Base-by-base conservation (phyloP, 2,888 invertebrate species). In the Agrilus mali region DNA sequence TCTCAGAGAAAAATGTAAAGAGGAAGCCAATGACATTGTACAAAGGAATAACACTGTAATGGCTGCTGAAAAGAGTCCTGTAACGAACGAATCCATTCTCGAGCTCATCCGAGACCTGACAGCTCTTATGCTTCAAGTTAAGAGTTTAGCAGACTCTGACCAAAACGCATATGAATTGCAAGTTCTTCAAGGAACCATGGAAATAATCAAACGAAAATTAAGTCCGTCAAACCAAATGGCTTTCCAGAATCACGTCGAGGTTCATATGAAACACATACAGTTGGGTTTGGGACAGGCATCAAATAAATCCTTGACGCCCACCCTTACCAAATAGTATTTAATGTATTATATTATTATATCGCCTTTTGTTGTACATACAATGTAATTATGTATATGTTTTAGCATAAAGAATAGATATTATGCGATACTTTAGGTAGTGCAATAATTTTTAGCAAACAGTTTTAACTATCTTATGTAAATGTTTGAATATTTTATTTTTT, bases 101-200 rank as follows among this genome's bases (percentile, higher is more conserved):
- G 80, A 80, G 49, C 72, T 96, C 43, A 83, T 96, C 15, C 85
- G 87, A 42, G 86, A 88, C 64, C 72, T 96, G 40, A 87, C 92
- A 14, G 90, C 93, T 2, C 73, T 96, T 31, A 81, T 96, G 79
- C 69, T 90, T 39, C 90, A 92, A 73, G 81, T 92, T 1, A 86
- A 86, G 73, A 80, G 80, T 60, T 67, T 78, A 45, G 75, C 85
- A 7, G 83, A 84, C 64, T 82, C 83, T 2, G 84, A 88, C 60
- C 80, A 86, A 61, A 93, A 88, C 65, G 86, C 89, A 2, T 92
- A 90, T 66, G 93, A 95, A 61, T 71, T 94, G 42, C 85, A 86
- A 65, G 86, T 90, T 15, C 70, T 93, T 36, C 88, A 92, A 68
- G 93, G 90, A 15, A 89, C 94, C 34, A 82, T 95, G 71, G 84